Evolutionary conservation across 2,113 vertebrate genomes (phyloP), one percentile per base, ranked within the genome.

Genomic region (Calidris pygmaea): DNA sequence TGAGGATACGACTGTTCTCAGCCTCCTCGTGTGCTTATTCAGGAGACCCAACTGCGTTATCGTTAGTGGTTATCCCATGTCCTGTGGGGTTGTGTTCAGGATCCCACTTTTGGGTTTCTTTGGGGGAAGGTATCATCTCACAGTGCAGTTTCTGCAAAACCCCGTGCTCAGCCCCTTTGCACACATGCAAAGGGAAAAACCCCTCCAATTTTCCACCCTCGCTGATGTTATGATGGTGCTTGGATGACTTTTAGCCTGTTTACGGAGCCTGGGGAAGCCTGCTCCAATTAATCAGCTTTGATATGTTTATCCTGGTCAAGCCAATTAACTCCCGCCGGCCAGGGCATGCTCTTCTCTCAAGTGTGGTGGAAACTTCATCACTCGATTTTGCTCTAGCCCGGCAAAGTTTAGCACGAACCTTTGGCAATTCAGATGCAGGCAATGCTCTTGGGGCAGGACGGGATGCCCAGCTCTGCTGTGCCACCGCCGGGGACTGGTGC

Each of bases 221-320:
- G 71, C 19, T 0, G 2, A 39, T 45, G 43, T 52, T 72, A 50
- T 0, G 1, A 9, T 47, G 76, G 52, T 71, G 65, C 35, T 81
- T 41, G 76, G 85, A 55, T 89, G 88, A 89, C 92, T 96, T 96
- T 86, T 78, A 89, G 80, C 66, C 59, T 66, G 76, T 79, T 93
- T 56, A 27, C n/a, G 68, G 76, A 89, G 85, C 67, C 66, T 1
- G 9, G 29, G 78, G 65, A 92, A 93, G 71, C 74, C 73, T 67
- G 41, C 68, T 95, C 39, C 39, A 93, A 88, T 95, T 94, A 96
- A 95, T 95, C 93, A 91, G 85, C 85, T 81, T 82, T 75, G 93
- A 79, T 92, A 55, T 90, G 71, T 93, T 95, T 94, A 95, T 95
- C 85, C 89, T 72, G 79, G 80, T 93, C 90, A 93, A 93, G 87